Evolutionary conservation across 1,140 invertebrate genomes (phyloP), one percentile per base, ranked within the genome.

Genomic region (Palaemon carinicauda): DNA sequence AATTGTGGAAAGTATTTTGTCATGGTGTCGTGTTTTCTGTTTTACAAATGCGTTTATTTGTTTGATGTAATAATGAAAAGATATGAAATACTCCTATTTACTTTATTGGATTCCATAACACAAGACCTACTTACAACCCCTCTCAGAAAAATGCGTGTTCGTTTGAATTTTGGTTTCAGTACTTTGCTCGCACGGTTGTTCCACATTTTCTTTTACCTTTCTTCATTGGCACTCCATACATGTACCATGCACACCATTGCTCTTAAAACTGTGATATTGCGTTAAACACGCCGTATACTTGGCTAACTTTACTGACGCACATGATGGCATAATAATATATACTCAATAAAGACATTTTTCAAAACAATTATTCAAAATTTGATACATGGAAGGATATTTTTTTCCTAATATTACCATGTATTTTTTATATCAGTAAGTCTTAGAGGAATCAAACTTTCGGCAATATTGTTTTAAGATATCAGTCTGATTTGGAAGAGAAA

Each of bases 241-340:
- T 85, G 56, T 79, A 71, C 56, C 60, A 69, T 85, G 65, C 54
- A 85, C 82, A 77, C 29, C 27, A 85, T 78, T 85, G 73, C 82
- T 85, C 78, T 85, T 78, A 75, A 85, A 85, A 85, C 82, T 85
- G 82, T 85, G 82, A 85, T 85, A 85, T 78, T 85, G 74, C 77
- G 79, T 85, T 85, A 52, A 85, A 79, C 82, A 85, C 75, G 78
- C 65, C 82, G 75, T 85, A 79, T 85, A 79, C 82, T 65, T 74
- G 73, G 56, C 65, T 85, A 53, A 85, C 33, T 74, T 85, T 85
- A 85, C 65, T 69, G 82, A 85, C 69, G 82, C 82, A 85, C 54
- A 65, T 31, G 71, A 60, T 69, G 74, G 56, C 71, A 83, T 77
- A 83, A 83, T 77, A 83, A 54, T 79, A 31, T 85, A 78, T 79